These are phyloP conservation scores for Andricus quercusramuli DNA, from an alignment of 2,888 invertebrate species.

Conservation along the genomic window DNA sequence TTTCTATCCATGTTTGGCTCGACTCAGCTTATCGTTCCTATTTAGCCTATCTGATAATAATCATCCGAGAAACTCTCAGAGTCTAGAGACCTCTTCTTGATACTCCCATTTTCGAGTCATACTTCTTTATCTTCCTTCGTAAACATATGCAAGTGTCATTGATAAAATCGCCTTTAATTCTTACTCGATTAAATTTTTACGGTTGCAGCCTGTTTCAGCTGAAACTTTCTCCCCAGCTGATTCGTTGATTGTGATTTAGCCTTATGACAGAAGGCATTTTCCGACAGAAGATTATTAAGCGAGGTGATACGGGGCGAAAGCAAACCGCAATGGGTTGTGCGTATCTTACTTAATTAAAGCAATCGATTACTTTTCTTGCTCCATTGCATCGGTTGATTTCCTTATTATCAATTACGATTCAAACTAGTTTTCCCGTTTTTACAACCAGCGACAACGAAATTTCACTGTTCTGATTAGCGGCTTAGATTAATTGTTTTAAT, in stretches of 20 bases:
- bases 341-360: conserved; percentile 29
- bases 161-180: conserved; percentile 27
- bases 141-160: conserved; percentile 27
- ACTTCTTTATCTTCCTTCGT: conserved; percentile 29
- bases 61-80: conserved; percentile 19
- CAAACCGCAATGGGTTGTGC: conserved; percentile 1
- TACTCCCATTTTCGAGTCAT: conserved; percentile 31
- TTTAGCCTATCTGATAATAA: conserved; percentile 17
- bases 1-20: conserved; percentile 1
- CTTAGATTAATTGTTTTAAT: background rate
- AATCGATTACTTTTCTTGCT: conserved; percentile 27
- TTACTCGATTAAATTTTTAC: conserved; percentile 13
- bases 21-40: conserved; percentile 1
- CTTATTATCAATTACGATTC: conserved; percentile 36
- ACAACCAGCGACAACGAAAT: background rate
- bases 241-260: conserved; percentile 16
- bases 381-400: conserved; percentile 9
- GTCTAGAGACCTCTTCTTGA: background rate
- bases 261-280: background rate
- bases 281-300: conserved; percentile 5
- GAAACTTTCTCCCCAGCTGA: conserved; percentile 30
- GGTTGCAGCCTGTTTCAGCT: conserved; percentile 15
- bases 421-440: conserved; percentile 9
- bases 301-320: conserved; percentile 31
- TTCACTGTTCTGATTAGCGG: conserved; percentile 22